Base-by-base conservation (phyloP, 2,113 vertebrate species). In the Pelodiscus sinensis region DNA sequence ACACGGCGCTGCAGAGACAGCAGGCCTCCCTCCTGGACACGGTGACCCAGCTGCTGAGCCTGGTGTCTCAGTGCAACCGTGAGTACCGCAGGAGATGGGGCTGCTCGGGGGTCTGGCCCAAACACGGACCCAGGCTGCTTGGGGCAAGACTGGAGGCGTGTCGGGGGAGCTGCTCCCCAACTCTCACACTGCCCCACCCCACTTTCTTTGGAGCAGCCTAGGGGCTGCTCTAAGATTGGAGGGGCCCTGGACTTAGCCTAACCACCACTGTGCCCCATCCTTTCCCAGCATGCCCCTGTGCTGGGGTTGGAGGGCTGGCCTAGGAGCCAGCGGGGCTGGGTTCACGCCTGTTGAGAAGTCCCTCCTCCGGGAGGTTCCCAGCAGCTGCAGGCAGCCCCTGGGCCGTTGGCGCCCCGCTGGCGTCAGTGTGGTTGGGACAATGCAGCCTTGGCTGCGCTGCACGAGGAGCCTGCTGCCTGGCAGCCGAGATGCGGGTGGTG, bases 11-110 rank as follows among this genome's bases (percentile, higher is more conserved):
- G 25, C 98, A 98, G 92, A 97, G 88, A 44, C 98, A 98, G 95
- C 98, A 98, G 92, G 93, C 96, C 11, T 85, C 91, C n/a, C 97
- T 98, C 92, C 95, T 97, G 14, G 97, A 98, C 86, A 98, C 97
- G 0, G 94, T 98, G 24, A 97, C 98, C 87, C 97, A 97, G 92
- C 98, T 98, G 50, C 94, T 98, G 73, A 95, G 96, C 21, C 90
- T 96, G 96, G 97, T 97, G 89, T 96, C 90, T 68, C 98, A 98
- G 87, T 98, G 97, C 95, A 98, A 98, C 44, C 97, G 98, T 98
- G 85, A 98, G 97, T 96, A 89, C 86, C 19, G 31, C 1, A 22
- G 38, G 73, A 19, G 9, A 0, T 1, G 60, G 60, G 60, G 38
- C 11, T 25, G 24, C 12, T 75, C 10, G 5, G 73, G 22, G 9